phyloP scores from a whole-genome alignment of 2,797 vertebrate species.

The Gymnopithys bicolor region DNA sequence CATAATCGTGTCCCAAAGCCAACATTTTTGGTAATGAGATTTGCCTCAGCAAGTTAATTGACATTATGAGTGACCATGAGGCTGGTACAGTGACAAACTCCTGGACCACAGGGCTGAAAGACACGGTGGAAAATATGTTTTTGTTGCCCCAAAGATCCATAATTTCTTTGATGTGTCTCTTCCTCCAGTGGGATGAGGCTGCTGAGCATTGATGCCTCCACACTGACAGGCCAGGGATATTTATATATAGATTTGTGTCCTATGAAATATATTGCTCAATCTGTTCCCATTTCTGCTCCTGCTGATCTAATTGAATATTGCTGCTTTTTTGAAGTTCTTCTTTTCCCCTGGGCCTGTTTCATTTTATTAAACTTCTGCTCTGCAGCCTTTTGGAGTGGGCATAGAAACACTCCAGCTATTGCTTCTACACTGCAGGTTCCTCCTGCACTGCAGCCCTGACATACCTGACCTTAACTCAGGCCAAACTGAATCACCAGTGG shows the following conservation, averaged over 20 bases:
- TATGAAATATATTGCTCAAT: neutral
- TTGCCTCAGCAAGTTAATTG: neutral
- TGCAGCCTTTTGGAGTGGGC: neutral
- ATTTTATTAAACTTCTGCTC: slow-evolving; percentile 9
- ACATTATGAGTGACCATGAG: neutral
- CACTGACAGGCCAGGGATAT: neutral
- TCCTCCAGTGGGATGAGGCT: neutral
- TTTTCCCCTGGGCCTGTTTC: neutral
- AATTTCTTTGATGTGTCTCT: neutral
- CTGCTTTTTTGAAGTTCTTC: neutral
- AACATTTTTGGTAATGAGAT: neutral
- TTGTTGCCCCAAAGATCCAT: neutral
- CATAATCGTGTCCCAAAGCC: neutral
- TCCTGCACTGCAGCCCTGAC: neutral
- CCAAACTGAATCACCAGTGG: neutral
- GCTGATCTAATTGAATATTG: neutral
- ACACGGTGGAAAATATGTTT: neutral
- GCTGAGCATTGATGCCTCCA: neutral
- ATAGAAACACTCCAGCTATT: neutral
- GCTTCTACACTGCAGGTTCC: neutral
- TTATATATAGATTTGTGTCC: neutral
- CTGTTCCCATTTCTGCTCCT: neutral
- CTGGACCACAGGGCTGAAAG: neutral
- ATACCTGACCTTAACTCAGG: neutral
- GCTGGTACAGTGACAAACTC: neutral